Evolutionary conservation across 1,140 invertebrate species (phyloP), one percentile per base, ranked within the genome.

Genomic region (Bilobella aurantiaca): DNA sequence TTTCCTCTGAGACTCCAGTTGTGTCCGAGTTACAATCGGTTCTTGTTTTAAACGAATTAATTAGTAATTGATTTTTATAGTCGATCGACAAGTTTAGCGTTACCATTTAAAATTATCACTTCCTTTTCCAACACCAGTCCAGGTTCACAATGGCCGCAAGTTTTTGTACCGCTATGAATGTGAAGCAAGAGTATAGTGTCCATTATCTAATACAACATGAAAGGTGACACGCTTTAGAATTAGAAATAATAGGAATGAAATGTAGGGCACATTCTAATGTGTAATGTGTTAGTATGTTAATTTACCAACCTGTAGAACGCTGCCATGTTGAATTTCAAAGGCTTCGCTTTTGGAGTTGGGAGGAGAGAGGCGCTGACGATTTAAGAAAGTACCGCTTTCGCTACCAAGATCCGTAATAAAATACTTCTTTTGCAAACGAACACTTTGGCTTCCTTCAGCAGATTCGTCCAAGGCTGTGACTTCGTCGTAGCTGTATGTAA

Each of bases 71-170:
- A n/a, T n/a, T n/a, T n/a, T n/a, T n/a, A n/a, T n/a, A n/a, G n/a
- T n/a, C n/a, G n/a, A n/a, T n/a, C n/a, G n/a, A n/a, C n/a, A n/a
- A n/a, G n/a, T n/a, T n/a, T n/a, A n/a, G n/a, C n/a, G n/a, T n/a
- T n/a, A n/a, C n/a, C n/a, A n/a, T n/a, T n/a, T n/a, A n/a, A n/a
- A n/a, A n/a, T n/a, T n/a, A n/a, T n/a, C n/a, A n/a, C n/a, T 66
- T 75, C 5, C 68, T 74, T 74, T 49, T 74, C 74, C 71, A 68
- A 79, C 77, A 90, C 73, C 29, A 91, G 80, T 8, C 91, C 91
- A 0, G 92, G 91, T 75, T 95, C 92, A 79, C 93, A 96, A 66
- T 88, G 81, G 0, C 88, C 87, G 75, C 93, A 96, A 0, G 92
- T 96, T 68, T 89, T 86, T 66, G 82, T 80, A 0, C 91, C 90